Conservation (phyloP, 2,888 invertebrate genomes). For the Lithophane semibrunnea region DNA sequence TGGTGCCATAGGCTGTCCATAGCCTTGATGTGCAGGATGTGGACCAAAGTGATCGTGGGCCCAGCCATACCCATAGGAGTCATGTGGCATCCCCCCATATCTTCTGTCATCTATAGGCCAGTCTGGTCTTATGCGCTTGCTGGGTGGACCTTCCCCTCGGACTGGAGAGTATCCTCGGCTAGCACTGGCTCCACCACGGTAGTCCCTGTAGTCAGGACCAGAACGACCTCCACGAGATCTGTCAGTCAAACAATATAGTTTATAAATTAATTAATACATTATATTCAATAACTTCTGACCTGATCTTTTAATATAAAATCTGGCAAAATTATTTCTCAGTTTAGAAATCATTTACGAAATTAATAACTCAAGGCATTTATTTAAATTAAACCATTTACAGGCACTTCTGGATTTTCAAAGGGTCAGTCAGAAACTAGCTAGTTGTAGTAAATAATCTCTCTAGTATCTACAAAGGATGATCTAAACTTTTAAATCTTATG, state of each 20-base stretch:
- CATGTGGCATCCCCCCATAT: conserved; percentile 89
- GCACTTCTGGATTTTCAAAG: background rate
- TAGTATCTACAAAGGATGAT: background rate
- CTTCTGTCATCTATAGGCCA: conserved; percentile 91
- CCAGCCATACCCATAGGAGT: conserved; percentile 90
- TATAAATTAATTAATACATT: background rate
- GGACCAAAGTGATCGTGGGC: conserved; percentile 89
- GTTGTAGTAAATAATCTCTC: background rate
- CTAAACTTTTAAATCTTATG: background rate
- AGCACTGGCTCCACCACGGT: conserved; percentile 92
- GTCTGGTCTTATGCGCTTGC: conserved; percentile 94
- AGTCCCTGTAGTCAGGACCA: conserved; percentile 95
- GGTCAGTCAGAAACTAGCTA: background rate
- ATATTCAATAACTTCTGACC: background rate
- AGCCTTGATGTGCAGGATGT: conserved; percentile 91
- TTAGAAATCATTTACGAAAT: background rate
- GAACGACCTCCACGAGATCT: conserved; percentile 92
- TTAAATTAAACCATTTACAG: background rate
- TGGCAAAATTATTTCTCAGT: background rate
- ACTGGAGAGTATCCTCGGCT: conserved; percentile 94
- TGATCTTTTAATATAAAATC: background rate
- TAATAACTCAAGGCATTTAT: background rate
- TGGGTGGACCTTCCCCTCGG: conserved; percentile 94
- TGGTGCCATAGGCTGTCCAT: conserved; percentile 90
- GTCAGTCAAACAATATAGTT: background rate